Conservation (phyloP, 2,888 invertebrate genomes). For the Phengaris alcon region DNA sequence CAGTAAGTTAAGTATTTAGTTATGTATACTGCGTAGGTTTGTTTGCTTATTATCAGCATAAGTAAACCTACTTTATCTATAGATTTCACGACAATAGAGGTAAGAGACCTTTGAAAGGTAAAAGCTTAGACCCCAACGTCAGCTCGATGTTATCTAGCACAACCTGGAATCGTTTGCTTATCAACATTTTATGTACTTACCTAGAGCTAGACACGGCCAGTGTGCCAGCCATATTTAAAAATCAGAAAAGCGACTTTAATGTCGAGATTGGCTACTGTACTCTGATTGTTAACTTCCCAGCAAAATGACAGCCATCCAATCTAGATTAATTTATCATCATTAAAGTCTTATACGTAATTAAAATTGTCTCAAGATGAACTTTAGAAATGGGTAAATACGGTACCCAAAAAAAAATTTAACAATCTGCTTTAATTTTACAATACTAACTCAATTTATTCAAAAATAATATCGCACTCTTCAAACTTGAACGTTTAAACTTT, state of each 20-base stretch:
- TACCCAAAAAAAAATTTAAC: background rate
- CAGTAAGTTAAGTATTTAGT: background rate
- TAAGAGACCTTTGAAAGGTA: background rate
- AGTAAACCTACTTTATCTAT: background rate
- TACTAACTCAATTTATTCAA: background rate
- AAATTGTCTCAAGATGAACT: too few relatives aligned
- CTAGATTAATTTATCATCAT: too few relatives aligned
- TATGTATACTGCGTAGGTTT: background rate
- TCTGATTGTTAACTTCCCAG: too few relatives aligned
- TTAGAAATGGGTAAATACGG: too few relatives aligned
- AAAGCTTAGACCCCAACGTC: background rate
- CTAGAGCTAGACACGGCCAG: background rate
- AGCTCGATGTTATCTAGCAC: background rate
- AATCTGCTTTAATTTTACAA: background rate
- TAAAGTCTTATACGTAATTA: too few relatives aligned
- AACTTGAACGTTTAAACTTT: constrained; percentile 53
- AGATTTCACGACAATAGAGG: background rate
- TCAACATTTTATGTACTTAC: background rate
- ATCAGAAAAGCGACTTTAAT: background rate
- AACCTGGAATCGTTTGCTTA: background rate
- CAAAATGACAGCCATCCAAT: too few relatives aligned
- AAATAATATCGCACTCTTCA: background rate
- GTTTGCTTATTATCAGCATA: background rate
- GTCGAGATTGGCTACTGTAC: too few relatives aligned
- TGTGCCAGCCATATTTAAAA: background rate